These are phyloP conservation scores for Ceratina australensis DNA, from an alignment of 1,140 invertebrate genomes.

Conservation along the genomic window DNA sequence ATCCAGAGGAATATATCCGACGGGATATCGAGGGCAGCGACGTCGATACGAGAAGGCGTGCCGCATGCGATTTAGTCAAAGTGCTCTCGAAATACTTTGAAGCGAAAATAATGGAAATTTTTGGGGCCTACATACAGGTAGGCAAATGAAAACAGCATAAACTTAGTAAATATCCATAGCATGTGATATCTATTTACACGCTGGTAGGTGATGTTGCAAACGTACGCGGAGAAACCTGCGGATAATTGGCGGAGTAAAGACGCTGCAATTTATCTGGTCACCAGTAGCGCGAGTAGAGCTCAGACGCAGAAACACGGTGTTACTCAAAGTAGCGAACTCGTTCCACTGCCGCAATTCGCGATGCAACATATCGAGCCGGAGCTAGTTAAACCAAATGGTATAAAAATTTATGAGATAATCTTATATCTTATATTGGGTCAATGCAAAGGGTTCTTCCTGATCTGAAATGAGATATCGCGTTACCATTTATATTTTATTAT, in stretches of 20 bases:
- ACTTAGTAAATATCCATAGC: background rate
- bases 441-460: too few species aligned
- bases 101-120: constrained; percentile 94
- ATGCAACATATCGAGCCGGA: constrained; percentile 91
- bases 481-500: too few species aligned
- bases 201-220: constrained; percentile 87
- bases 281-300: constrained; percentile 94
- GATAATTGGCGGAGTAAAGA: constrained; percentile 96
- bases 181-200: constrained; percentile 12
- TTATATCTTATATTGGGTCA: too few species aligned
- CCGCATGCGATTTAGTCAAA: constrained; percentile 97
- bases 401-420: constrained; percentile 7
- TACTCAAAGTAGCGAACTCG: constrained; percentile 93
- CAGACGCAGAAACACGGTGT: constrained; percentile 94
- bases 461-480: background rate
- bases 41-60: constrained; percentile 95
- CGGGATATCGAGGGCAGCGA: constrained; percentile 99
- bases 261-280: constrained; percentile 96
- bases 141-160: constrained; percentile 9
- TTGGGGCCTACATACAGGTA: constrained; percentile 91
- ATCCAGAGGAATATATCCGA: constrained; percentile 98
- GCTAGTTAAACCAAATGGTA: constrained; percentile 87
- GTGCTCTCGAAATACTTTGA: constrained; percentile 94
- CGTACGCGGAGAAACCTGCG: constrained; percentile 87
- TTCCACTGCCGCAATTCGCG: constrained; percentile 94